A percentile compares a stretch with the other conserved stretches of the same genome.
These are phyloP conservation scores for Clarias macrocephalus DNA, from an alignment of 2,113 vertebrate genomes.

Conservation along the genomic window DNA sequence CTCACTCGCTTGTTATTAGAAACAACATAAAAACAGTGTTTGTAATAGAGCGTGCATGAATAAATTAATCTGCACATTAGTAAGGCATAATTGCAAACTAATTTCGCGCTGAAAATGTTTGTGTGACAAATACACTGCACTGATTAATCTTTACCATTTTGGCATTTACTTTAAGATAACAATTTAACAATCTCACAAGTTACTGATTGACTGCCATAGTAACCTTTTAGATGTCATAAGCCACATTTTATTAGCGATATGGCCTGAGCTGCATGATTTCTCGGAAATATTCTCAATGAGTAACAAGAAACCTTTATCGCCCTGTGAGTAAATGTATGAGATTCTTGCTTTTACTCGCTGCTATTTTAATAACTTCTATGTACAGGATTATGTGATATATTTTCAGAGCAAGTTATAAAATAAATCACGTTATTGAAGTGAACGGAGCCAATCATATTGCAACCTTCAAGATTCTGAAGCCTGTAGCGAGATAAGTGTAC, in stretches of 20 bases:
- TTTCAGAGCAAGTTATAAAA: no score
- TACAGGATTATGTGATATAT: background rate
- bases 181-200: background rate
- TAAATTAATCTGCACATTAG: background rate
- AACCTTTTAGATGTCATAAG: background rate
- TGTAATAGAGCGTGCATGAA: background rate
- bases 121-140: background rate
- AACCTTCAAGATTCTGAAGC: background rate
- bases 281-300: background rate
- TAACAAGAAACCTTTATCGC: background rate
- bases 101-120: no score
- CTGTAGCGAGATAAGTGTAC: background rate
- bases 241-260: background rate
- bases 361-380: background rate
- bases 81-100: background rate
- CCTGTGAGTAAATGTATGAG: background rate
- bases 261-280: background rate
- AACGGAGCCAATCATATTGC: background rate
- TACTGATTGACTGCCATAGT: background rate
- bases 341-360: background rate
- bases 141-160: background rate
- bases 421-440: background rate
- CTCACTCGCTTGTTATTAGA: background rate
- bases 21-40: background rate
- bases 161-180: background rate